Base-by-base conservation (phyloP, 2,888 invertebrate genomes). In the Rhagium mordax region DNA sequence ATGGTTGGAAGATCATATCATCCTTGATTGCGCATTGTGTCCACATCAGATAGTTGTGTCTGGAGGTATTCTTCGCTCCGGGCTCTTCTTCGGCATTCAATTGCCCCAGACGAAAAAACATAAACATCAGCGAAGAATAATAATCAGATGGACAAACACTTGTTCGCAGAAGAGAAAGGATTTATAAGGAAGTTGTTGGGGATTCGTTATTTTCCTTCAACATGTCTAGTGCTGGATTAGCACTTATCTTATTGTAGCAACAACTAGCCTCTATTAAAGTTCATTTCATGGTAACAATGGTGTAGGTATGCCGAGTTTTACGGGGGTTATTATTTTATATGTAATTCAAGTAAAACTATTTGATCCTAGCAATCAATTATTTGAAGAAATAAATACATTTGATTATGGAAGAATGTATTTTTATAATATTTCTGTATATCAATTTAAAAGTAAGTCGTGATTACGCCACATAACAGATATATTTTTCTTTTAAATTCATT, bases 21-120 rank as follows among this genome's bases (percentile, higher is more conserved):
- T 62, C 72, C 55, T 70, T 70, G 73, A 73, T 73, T 73, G 70
- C 73, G 70, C 66, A 73, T 73, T 73, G 72, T 72, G 71, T 67
- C 65, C 65, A 18, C 53, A 65, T 53, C 53, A 53, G 65, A 33
- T 65, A 53, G 53, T 15, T 15, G 29, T 7, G 55, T 24, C 18
- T 27, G 29, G 18, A 53, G 53, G 33, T 48, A 47, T 62, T 62
- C 62, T 21, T 29, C 65, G 65, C 65, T 53, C 10, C 33, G 53
- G 27, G 65, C 65, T 41, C 65, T 20, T 48, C 48, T 49, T 65
- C 21, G 33, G 16, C 21, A 18, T 59, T 33, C 59, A 33, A 59
- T 55, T 13, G 20, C 27, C 33, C 51, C 53, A 41, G 53, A 53
- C 51, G 55, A n/a, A 51, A 65, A 65, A 65, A 65, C 53, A 29